Base-by-base conservation (phyloP, 2,113 vertebrate genomes). In the Lophotis ruficrista region DNA sequence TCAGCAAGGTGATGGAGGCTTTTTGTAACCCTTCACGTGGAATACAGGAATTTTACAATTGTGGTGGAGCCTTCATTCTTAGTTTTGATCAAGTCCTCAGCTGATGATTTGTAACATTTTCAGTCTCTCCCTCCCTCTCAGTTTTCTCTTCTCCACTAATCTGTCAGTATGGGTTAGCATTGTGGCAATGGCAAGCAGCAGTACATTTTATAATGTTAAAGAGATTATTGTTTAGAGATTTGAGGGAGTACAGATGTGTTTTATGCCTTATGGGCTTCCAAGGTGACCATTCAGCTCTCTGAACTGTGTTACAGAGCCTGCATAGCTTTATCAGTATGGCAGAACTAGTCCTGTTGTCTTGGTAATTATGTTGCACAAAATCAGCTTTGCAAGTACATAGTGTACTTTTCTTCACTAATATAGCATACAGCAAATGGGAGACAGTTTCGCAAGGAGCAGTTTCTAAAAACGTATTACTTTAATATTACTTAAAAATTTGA, bases 211-310 rank as follows among this genome's bases (percentile, higher is more conserved):
- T 62, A 83, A 87, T 84, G 73, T 92, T 83, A 65, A 65, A 96
- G 76, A 93, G 73, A 90, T 93, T 94, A 61, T 86, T 96, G 72
- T 77, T 78, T 90, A 90, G 72, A 89, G 82, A 90, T 69, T 89
- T 80, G 68, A 65, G 78, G 37, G 61, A 78, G 24, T 51, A 21
- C 78, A 91, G 82, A 88, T 91, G 93, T 86, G 70, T 41, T 89
- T 53, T 72, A 33, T 91, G 78, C 90, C 64, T 95, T 64, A 35
- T 1, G 28, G 41, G 41, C 94, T 95, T 96, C 72, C 83, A 90
- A 95, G 90, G 90, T 93, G 89, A 95, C 85, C 58, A 78, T 77
- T 92, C 61, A 66, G 41, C 91, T 92, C 76, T 72, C 62, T 53
- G 56, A 92, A 54, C 18, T 60, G 48, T 58, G 23, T 71, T 93